These are phyloP conservation scores for Tortricodes alternella DNA, from an alignment of 2,888 invertebrate species.

Conservation along the genomic window DNA sequence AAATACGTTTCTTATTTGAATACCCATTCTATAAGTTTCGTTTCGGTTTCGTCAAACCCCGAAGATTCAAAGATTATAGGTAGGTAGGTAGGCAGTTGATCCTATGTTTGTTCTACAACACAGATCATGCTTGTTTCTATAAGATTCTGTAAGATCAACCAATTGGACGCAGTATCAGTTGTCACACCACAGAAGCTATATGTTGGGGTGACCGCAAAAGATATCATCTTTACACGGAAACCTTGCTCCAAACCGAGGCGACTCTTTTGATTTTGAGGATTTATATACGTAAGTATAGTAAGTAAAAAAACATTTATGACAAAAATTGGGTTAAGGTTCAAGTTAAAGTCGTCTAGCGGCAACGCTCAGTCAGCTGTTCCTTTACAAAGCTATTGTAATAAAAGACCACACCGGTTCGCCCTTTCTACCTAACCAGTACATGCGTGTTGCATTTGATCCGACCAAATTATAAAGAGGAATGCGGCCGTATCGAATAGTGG, in stretches of 20 bases:
- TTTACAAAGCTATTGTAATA: constrained; percentile 32
- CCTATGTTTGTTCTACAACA: not conserved
- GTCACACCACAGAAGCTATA: constrained; percentile 12
- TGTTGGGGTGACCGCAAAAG: constrained; percentile 14
- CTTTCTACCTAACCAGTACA: constrained; percentile 36
- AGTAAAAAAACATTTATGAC: not conserved
- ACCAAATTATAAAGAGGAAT: constrained; percentile 76
- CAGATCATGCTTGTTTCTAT: not conserved
- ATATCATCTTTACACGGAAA: constrained; percentile 7
- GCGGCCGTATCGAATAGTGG: constrained; percentile 70
- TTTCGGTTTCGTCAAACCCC: too few species aligned
- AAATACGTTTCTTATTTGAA: too few species aligned
- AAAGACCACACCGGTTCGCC: constrained; percentile 33
- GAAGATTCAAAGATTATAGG: too few species aligned
- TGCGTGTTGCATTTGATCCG: constrained; percentile 53
- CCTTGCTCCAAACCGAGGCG: constrained; percentile 2
- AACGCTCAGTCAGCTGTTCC: constrained; percentile 25
- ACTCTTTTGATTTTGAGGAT: not conserved
- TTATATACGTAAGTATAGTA: too few species aligned
- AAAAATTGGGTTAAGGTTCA: constrained; percentile 21
- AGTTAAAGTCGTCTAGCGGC: not conserved
- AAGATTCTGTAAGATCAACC: constrained; percentile 11
- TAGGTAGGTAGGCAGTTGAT: too few species aligned
- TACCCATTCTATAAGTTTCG: too few species aligned
- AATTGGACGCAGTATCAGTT: constrained; percentile 11